A percentile compares a stretch with the other conserved stretches of the same genome.
Conservation (phyloP, 2,113 vertebrate genomes). For the Peromyscus maniculatus region DNA sequence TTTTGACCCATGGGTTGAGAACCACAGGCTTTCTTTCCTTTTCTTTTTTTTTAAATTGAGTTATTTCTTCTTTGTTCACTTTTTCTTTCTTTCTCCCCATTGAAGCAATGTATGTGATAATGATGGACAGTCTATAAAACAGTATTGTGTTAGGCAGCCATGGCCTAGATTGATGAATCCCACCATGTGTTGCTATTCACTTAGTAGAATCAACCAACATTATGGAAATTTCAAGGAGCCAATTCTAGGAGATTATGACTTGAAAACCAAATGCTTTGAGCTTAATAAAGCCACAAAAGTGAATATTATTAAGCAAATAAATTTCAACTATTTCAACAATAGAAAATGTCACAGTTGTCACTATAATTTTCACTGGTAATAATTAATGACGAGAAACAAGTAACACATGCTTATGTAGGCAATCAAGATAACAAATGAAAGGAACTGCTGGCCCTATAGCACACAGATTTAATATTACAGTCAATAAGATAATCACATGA, state of each 20-base stretch:
- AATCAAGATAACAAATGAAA: neutral
- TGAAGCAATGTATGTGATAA: neutral
- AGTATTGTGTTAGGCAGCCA: neutral
- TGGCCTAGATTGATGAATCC: neutral
- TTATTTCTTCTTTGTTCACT: conserved; percentile 22
- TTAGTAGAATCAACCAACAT: neutral
- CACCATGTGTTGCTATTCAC: neutral
- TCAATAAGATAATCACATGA: neutral
- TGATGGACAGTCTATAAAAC: neutral
- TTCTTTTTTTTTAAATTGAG: neutral
- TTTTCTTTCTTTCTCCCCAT: neutral
- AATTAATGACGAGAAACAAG: neutral
- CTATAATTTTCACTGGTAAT: neutral
- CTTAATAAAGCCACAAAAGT: neutral
- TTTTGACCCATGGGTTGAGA: neutral
- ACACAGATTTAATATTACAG: neutral
- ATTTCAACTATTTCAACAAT: conserved; percentile 27
- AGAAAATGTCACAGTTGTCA: neutral
- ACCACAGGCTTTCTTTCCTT: neutral
- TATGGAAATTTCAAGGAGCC: neutral
- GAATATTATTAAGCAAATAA: conserved; percentile 25
- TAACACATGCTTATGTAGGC: neutral
- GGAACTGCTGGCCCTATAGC: neutral
- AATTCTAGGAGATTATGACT: neutral
- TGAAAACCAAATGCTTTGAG: conserved; percentile 25